phyloP scores from a whole-genome alignment of 2,888 invertebrate species.

The Archaeoteleia sp. region DNA sequence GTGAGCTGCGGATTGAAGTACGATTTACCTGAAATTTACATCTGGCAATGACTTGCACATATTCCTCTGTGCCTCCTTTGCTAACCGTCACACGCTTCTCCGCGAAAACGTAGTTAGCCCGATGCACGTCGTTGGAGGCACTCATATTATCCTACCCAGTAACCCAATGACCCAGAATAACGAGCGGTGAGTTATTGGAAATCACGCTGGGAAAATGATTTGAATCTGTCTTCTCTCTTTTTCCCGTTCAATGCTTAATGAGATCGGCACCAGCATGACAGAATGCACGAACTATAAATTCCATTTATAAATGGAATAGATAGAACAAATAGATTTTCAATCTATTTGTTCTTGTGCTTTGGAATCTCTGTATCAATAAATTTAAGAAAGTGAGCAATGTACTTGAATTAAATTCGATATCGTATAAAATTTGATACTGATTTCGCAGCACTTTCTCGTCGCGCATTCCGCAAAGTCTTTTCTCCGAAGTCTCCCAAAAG shows the following conservation, averaged over 20 bases:
- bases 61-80: slow-evolving; percentile 11
- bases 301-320: too few relatives aligned
- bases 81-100: slow-evolving; percentile 2
- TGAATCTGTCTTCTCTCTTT: slow-evolving; percentile 38
- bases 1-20: slow-evolving; percentile 56
- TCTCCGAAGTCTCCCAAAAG: not conserved
- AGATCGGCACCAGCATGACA: slow-evolving; percentile 8
- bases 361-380: too few relatives aligned
- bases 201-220: slow-evolving; percentile 47
- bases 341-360: too few relatives aligned
- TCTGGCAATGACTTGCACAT: slow-evolving; percentile 26
- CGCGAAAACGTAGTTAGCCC: slow-evolving; percentile 36
- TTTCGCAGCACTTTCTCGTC: too few relatives aligned
- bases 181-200: slow-evolving; percentile 34
- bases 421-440: too few relatives aligned
- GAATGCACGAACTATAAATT: too few relatives aligned
- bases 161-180: slow-evolving; percentile 53
- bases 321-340: too few relatives aligned
- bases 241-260: slow-evolving; percentile 12
- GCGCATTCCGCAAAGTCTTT: too few relatives aligned
- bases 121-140: slow-evolving; percentile 45
- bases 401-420: too few relatives aligned
- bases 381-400: too few relatives aligned
- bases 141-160: slow-evolving; percentile 44
- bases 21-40: slow-evolving; percentile 56